phyloP scores from a whole-genome alignment of 2,113 vertebrate species.

The Phylloscopus whistleri region DNA sequence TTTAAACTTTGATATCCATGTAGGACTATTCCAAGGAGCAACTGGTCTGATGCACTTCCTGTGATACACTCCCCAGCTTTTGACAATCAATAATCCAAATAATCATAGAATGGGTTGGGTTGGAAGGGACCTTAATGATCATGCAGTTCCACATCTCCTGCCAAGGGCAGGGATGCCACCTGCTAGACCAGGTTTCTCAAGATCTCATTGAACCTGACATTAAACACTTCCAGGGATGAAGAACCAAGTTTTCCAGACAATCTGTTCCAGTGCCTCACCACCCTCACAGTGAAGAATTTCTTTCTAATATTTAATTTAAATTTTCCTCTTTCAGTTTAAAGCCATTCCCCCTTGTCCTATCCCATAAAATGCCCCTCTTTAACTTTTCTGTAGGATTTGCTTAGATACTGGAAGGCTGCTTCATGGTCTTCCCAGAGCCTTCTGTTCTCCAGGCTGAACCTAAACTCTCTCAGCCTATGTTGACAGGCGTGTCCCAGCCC shows the following conservation, averaged over 20 bases:
- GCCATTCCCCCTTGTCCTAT: too few relatives aligned
- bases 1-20: not conserved
- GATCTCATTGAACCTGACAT: not conserved
- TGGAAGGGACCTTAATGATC: not conserved
- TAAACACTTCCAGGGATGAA: not conserved
- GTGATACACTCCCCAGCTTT: not conserved
- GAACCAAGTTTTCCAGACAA: not conserved
- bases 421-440: too few relatives aligned
- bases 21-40: not conserved
- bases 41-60: not conserved
- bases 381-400: not conserved
- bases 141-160: not conserved
- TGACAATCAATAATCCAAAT: not conserved
- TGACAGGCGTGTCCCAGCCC: not conserved
- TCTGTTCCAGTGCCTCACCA: not conserved
- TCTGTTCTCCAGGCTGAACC: not conserved
- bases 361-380: not conserved
- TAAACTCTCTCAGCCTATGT: not conserved
- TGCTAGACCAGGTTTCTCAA: not conserved
- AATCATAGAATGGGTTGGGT: not conserved
- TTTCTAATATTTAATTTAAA: not conserved
- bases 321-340: not conserved
- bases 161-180: not conserved
- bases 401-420: not conserved
- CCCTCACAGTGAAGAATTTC: not conserved